Conservation (phyloP, 2,797 vertebrate genomes). For the Meriones psammophilus region DNA sequence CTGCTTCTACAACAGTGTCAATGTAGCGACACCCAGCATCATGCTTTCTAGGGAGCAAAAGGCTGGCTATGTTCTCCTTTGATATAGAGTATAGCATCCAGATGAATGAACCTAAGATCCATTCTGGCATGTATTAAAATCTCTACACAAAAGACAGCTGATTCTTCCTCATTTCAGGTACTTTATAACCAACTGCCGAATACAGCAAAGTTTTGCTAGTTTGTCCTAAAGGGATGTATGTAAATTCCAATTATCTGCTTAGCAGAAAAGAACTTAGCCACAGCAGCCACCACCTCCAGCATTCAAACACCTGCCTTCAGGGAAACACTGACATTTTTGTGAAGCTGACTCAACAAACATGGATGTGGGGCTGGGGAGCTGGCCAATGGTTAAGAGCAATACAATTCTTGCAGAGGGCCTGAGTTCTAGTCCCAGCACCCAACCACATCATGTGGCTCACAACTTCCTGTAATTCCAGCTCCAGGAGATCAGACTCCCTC, state of each 20-base stretch:
- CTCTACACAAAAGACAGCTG: background rate
- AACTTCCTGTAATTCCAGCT: background rate
- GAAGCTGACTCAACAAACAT: background rate
- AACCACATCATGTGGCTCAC: background rate
- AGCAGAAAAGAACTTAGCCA: background rate
- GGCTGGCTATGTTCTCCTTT: background rate
- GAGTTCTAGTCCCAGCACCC: background rate
- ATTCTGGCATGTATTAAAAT: conserved; percentile 6
- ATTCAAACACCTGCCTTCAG: background rate
- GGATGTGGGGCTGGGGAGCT: background rate
- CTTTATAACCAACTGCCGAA: background rate
- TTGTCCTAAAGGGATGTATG: background rate
- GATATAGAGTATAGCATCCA: background rate
- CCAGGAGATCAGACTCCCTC: background rate
- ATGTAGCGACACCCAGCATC: background rate
- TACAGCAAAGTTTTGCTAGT: background rate
- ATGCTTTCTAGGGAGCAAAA: background rate
- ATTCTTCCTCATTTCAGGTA: background rate
- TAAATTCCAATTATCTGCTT: conserved; percentile 48
- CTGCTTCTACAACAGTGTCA: background rate
- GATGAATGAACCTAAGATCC: background rate
- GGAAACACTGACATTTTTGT: background rate
- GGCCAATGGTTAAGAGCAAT: background rate
- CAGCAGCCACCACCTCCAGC: background rate
- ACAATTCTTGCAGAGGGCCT: background rate